Conservation (phyloP, 2,797 vertebrate genomes). For the Peromyscus eremicus region DNA sequence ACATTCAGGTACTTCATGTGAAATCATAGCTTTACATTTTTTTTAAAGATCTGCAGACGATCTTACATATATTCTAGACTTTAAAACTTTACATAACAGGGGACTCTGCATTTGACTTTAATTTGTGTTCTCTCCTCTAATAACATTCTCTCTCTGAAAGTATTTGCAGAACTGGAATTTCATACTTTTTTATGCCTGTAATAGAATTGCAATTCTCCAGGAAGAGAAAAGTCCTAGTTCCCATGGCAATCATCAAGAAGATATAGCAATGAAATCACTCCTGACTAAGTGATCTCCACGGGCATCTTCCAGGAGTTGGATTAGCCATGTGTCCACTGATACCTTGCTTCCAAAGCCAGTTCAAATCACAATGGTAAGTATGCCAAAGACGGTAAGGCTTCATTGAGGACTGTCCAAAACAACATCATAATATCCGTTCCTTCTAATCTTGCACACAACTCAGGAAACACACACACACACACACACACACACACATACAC, state of each 20-base stretch:
- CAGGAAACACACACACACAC: conserved; percentile 19
- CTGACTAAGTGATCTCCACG: background rate
- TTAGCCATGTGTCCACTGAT: background rate
- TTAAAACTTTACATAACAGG: conserved; percentile 41
- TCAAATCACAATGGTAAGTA: background rate
- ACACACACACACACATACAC: background rate
- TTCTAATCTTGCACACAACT: background rate
- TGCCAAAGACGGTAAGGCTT: background rate
- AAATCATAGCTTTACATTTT: conserved; percentile 69
- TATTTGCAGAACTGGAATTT: conserved; percentile 29
- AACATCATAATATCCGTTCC: background rate
- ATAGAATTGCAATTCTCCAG: conserved; percentile 21
- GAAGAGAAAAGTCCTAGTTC: background rate
- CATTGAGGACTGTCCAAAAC: background rate
- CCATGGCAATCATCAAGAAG: background rate
- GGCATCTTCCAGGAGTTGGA: background rate
- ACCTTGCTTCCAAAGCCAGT: background rate
- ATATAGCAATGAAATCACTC: background rate
- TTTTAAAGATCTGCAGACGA: background rate
- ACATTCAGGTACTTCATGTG: conserved; percentile 78
- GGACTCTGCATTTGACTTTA: conserved; percentile 24
- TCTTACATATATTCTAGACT: conserved; percentile 40
- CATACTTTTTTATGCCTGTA: background rate
- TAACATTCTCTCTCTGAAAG: background rate
- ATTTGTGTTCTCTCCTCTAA: conserved; percentile 18